Conservation (phyloP, 2,888 invertebrate species). For the Parthenolecanium corni region DNA sequence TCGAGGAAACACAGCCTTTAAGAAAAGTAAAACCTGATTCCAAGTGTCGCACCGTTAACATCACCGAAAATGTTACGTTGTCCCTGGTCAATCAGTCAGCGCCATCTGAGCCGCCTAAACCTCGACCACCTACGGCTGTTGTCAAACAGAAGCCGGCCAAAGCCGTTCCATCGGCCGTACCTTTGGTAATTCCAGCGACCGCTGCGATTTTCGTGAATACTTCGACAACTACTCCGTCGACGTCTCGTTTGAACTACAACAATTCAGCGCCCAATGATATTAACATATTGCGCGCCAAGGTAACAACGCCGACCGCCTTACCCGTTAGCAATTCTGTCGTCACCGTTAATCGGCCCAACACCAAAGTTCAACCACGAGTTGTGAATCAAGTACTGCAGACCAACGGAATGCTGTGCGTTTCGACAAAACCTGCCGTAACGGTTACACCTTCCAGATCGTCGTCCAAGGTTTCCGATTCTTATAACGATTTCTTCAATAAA, state of each 20-base stretch:
- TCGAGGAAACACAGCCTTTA: background rate
- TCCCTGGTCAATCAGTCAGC: constrained; percentile 9
- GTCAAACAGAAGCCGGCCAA: background rate
- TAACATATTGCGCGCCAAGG: too few relatives aligned
- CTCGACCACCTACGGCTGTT: background rate
- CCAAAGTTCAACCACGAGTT: background rate
- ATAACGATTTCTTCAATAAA: background rate
- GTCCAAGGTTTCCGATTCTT: background rate
- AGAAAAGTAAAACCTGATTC: background rate
- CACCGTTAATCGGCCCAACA: background rate
- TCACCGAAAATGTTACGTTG: constrained; percentile 18
- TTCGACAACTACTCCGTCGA: background rate
- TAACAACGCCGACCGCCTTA: background rate
- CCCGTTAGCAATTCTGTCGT: background rate
- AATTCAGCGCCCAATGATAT: background rate
- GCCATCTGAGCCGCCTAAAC: background rate
- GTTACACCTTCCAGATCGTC: background rate
- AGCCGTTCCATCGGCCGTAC: too few relatives aligned
- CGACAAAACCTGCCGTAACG: background rate
- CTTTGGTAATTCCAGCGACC: too few relatives aligned
- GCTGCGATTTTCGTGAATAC: background rate
- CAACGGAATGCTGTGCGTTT: background rate
- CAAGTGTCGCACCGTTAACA: constrained; percentile 6
- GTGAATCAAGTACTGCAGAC: background rate
- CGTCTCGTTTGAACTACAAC: background rate